Percentiles rank a stretch among this genome's conserved stretches.
phyloP scores from a whole-genome alignment of 2,113 vertebrate genomes.

The Propithecus coquereli region DNA sequence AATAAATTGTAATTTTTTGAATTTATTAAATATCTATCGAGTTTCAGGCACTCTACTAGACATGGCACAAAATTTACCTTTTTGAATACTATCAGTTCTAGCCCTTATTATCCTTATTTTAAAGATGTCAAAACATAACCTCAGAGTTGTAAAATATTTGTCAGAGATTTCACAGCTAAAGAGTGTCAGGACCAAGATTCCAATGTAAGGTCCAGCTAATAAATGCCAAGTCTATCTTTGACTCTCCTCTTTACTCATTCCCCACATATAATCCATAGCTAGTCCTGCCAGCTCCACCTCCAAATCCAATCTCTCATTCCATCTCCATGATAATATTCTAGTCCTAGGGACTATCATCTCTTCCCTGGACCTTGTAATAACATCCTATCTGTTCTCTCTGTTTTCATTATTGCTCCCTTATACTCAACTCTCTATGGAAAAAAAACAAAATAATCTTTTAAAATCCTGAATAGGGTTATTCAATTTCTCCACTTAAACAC shows the following conservation, averaged over 20 bases:
- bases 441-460: background rate
- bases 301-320: background rate
- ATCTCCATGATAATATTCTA: background rate
- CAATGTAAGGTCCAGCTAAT: background rate
- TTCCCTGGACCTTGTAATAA: background rate
- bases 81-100: background rate
- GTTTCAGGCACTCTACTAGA: background rate
- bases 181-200: background rate
- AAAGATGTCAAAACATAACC: background rate
- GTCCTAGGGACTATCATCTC: background rate
- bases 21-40: background rate
- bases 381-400: background rate
- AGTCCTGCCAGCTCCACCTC: background rate
- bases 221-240: background rate
- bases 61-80: background rate
- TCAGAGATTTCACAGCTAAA: background rate
- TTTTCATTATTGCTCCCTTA: background rate
- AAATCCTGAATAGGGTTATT: background rate
- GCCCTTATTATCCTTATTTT: background rate
- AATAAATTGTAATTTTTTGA: background rate
- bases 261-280: background rate
- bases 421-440: background rate
- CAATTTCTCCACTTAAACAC: background rate
- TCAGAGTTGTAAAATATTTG: background rate
- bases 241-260: background rate